Evolutionary conservation across 1,140 invertebrate species (phyloP), one percentile per base, ranked within the genome.

Genomic region (Lordiphosa mommai): DNA sequence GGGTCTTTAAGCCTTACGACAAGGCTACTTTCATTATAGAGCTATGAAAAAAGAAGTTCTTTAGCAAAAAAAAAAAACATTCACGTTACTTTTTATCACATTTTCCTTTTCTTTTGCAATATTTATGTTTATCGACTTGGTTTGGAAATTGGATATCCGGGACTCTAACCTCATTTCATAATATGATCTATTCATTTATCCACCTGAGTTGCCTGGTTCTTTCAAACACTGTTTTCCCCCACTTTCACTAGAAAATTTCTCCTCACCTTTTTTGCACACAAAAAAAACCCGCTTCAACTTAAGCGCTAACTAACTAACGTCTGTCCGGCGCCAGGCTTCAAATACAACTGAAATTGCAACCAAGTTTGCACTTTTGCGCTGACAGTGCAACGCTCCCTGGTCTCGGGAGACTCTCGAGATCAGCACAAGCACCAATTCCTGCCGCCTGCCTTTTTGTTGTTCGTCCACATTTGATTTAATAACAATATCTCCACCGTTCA

Each of bases 401-500:
- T 27, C 47, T 27, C 51, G 14, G 57, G n/a, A n/a, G n/a, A n/a
- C n/a, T 40, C 51, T 48, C 41, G 16, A 27, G 33, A 30, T 51
- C 48, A 17, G 32, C 3, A 2, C 13, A 3, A 27, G 36, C 43
- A 52, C 33, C 53, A 4, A 33, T 7, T 27, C 23, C 37, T 49
- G 46, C 56, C 44, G 51, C 38, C 29, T 48, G 32, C 32, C 9
- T 41, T 48, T 44, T 49, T 30, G 40, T 44, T 34, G 40, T 43
- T 63, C 23, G 58, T 49, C 51, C 46, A 51, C 56, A 50, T 57
- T 72, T 63, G 61, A 84, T 82, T 84, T 82, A 84, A 84, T 84
- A 72, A 84, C 71, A 80, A 51, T 53, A 4, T 37, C 17, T 46
- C 53, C 49, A 59, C 30, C 10, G 12, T 17, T 30, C 48, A 49